phyloP scores from a whole-genome alignment of 2,888 invertebrate genomes.

The Linnaemya vulpina region DNA sequence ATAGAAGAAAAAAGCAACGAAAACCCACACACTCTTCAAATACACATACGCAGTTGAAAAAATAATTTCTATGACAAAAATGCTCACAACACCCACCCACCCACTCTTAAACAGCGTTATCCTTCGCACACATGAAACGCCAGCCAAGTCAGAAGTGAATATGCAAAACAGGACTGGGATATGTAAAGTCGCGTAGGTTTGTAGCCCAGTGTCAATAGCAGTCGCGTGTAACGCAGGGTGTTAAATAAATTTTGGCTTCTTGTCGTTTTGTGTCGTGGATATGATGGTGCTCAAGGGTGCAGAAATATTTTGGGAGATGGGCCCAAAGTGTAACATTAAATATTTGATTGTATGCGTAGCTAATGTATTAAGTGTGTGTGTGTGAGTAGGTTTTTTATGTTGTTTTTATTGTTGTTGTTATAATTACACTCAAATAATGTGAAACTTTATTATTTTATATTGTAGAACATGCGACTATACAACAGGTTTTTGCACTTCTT shows the following conservation, averaged over 20 bases:
- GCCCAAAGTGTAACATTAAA: slow-evolving; percentile 28
- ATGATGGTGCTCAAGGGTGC: neutral
- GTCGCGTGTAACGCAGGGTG: slow-evolving; percentile 63
- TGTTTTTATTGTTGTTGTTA: too few species aligned
- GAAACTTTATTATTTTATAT: slow-evolving; percentile 41
- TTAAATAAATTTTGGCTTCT: slow-evolving; percentile 67
- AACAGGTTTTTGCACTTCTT: too few species aligned
- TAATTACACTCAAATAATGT: slow-evolving; percentile 22
- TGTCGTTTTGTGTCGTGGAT: neutral
- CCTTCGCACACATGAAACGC: neutral
- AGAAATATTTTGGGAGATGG: neutral
- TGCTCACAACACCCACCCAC: slow-evolving; percentile 54
- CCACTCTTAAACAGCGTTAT: slow-evolving; percentile 49
- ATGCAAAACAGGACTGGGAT: slow-evolving; percentile 54
- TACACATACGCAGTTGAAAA: slow-evolving; percentile 14
- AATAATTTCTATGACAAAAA: slow-evolving; percentile 22
- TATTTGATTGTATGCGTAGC: slow-evolving; percentile 53
- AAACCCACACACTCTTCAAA: slow-evolving; percentile 18
- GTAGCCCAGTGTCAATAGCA: neutral
- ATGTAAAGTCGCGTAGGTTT: slow-evolving; percentile 1
- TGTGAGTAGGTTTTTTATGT: neutral
- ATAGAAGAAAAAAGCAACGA: slow-evolving; percentile 15
- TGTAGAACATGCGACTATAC: too few species aligned
- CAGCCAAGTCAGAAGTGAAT: neutral
- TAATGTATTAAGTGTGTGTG: slow-evolving; percentile 46